Evolutionary conservation across 2,888 invertebrate genomes (phyloP).

Genomic region (Keiferia lycopersicella): DNA sequence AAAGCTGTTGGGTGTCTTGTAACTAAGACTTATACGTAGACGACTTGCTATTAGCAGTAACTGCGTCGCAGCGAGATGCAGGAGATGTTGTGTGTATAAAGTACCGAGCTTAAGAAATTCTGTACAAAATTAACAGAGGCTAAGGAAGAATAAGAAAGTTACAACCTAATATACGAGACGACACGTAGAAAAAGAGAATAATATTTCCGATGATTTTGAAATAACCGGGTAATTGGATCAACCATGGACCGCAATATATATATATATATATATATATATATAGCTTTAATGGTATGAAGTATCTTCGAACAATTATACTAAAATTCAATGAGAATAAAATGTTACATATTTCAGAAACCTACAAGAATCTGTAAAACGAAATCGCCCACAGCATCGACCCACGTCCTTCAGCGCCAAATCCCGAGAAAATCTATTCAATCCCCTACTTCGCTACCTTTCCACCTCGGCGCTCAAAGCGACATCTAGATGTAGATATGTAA

Average conservation of each 20-base stretch:
- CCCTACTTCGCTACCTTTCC: slow-evolving; percentile 9
- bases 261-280: too few relatives aligned
- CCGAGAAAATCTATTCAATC: slow-evolving; percentile 5
- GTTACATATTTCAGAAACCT: too few relatives aligned
- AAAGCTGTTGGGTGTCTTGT: background rate
- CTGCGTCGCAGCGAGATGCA: background rate
- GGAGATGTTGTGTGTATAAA: background rate
- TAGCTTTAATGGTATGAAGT: too few relatives aligned
- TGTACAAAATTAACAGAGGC: background rate
- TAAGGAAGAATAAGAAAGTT: too few relatives aligned
- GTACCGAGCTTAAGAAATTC: background rate
- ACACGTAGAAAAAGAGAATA: too few relatives aligned
- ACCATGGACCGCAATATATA: too few relatives aligned
- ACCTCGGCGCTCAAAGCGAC: background rate
- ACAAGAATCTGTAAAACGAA: background rate
- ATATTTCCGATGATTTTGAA: too few relatives aligned
- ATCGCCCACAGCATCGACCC: background rate
- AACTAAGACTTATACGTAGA: background rate
- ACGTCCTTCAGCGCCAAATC: slow-evolving; percentile 4
- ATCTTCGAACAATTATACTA: too few relatives aligned
- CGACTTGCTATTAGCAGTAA: background rate
- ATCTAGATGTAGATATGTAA: slow-evolving; percentile 18
- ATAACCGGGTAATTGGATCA: too few relatives aligned
- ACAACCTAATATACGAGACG: too few relatives aligned
- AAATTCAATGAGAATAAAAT: too few relatives aligned